Percentiles rank a stretch among this genome's conserved stretches.
Conservation (phyloP, 1,140 invertebrate genomes). For the Oedothorax gibbosus region DNA sequence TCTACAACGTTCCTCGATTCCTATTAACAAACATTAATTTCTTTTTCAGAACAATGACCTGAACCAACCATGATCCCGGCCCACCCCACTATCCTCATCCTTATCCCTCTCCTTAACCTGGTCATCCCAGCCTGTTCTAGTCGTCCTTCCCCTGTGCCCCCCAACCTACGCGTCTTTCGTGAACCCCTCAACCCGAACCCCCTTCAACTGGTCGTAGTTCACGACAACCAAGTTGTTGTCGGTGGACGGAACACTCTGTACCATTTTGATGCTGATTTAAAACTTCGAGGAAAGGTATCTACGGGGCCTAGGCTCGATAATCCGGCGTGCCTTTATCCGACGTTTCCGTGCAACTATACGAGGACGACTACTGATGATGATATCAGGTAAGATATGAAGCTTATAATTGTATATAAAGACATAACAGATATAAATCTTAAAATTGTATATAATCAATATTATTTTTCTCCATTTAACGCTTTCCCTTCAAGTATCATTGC, state of each 20-base stretch:
- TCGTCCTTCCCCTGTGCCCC: not conserved
- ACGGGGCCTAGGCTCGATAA: slow-evolving; percentile 45
- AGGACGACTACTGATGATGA: not conserved
- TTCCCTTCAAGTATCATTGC: too few relatives aligned
- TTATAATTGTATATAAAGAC: not conserved
- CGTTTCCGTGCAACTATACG: not conserved
- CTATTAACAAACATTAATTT: too few relatives aligned
- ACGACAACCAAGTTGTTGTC: slow-evolving; percentile 54
- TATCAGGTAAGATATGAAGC: not conserved
- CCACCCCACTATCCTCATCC: too few relatives aligned
- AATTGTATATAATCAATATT: too few relatives aligned
- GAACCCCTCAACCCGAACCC: not conserved
- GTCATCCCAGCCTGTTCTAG: not conserved
- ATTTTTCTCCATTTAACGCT: too few relatives aligned
- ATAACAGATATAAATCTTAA: not conserved
- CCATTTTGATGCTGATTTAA: slow-evolving; percentile 40
- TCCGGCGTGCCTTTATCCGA: slow-evolving; percentile 20
- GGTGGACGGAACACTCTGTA: slow-evolving; percentile 56
- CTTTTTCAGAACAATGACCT: too few relatives aligned
- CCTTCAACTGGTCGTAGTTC: slow-evolving; percentile 35
- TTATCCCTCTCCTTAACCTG: not conserved
- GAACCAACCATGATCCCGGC: too few relatives aligned
- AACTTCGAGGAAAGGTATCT: not conserved
- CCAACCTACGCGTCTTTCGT: not conserved
- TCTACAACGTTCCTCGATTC: too few relatives aligned